Base-by-base conservation (phyloP, 1,140 invertebrate genomes). In the Eupeodes corollae region DNA sequence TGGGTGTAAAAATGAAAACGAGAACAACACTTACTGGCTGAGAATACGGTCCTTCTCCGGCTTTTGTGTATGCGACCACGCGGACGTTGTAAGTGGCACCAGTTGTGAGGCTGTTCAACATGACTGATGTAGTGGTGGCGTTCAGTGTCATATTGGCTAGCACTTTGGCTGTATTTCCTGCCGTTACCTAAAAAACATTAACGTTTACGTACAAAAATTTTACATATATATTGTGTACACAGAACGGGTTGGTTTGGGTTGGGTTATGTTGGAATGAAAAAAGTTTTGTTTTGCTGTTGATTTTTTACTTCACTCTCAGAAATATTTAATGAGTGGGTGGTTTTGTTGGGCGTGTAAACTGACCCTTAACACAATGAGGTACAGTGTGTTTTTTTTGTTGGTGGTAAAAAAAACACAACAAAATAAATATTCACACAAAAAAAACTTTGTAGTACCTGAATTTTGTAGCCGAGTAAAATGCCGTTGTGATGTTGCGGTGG, bases 401-500 rank as follows among this genome's bases (percentile, higher is more conserved):
- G 21, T 26, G 21, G n/a, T n/a, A n/a, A n/a, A n/a, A n/a, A n/a
- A n/a, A n/a, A n/a, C n/a, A n/a, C n/a, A n/a, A n/a, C n/a, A n/a
- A n/a, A n/a, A n/a, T n/a, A n/a, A n/a, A n/a, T n/a, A n/a, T n/a
- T n/a, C n/a, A n/a, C n/a, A n/a, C n/a, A 26, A 26, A 26, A 26
- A 26, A 35, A 35, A 35, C 14, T 35, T n/a, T 35, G 12, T n/a
- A 35, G 14, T 35, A 57, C 55, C 51, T 68, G 65, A 21, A 90
- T 85, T 73, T 86, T 84, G 57, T 91, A 92, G 41, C 88, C 88
- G 49, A 80, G 73, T 5, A 92, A 71, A 56, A 84, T 73, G 40
- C 89, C 89, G 70, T 91, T 91, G 55, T 86, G 80, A 49, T 88
- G 80, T 48, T 79, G 77, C 19, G 79, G 76, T 1, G 83, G 79